A percentile compares a stretch with the other conserved stretches of the same genome.
Conservation (phyloP, 2,888 invertebrate species). For the Unio pictorum region DNA sequence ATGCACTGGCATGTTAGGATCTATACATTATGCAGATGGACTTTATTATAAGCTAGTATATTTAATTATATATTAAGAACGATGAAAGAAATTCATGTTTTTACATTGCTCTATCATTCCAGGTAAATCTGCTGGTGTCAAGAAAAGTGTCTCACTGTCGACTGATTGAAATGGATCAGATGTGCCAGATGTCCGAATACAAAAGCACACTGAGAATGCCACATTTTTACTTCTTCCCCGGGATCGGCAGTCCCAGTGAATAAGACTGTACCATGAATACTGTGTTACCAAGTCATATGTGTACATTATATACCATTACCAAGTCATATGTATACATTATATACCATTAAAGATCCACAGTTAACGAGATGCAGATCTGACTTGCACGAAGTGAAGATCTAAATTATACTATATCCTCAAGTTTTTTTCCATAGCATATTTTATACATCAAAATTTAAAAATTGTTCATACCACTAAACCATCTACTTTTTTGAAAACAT, state of each 20-base stretch:
- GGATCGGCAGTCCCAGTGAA: slow-evolving; percentile 41
- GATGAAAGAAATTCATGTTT: slow-evolving; percentile 3
- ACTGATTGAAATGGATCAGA: slow-evolving; percentile 59
- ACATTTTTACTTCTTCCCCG: slow-evolving; percentile 62
- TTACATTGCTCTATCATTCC: slow-evolving; percentile 8
- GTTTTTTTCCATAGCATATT: too few species aligned
- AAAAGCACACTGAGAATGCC: slow-evolving; percentile 59
- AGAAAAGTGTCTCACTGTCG: slow-evolving; percentile 59
- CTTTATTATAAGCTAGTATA: neutral
- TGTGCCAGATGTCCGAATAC: slow-evolving; percentile 66
- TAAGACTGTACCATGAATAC: neutral
- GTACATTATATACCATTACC: too few species aligned
- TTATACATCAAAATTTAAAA: too few species aligned
- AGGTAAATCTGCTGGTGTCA: slow-evolving; percentile 63
- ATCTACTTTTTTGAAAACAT: too few species aligned
- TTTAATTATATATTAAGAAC: neutral
- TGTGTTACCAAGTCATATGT: too few species aligned
- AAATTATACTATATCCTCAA: too few species aligned
- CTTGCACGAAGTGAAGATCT: too few species aligned
- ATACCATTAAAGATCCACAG: too few species aligned
- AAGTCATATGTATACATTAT: too few species aligned
- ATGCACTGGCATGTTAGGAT: too few species aligned
- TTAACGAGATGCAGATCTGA: too few species aligned
- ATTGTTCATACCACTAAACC: too few species aligned
- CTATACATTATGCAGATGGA: neutral